Evolutionary conservation across 2,888 invertebrate species (phyloP), one percentile per base, ranked within the genome.

Genomic region (Epinotia nisella): DNA sequence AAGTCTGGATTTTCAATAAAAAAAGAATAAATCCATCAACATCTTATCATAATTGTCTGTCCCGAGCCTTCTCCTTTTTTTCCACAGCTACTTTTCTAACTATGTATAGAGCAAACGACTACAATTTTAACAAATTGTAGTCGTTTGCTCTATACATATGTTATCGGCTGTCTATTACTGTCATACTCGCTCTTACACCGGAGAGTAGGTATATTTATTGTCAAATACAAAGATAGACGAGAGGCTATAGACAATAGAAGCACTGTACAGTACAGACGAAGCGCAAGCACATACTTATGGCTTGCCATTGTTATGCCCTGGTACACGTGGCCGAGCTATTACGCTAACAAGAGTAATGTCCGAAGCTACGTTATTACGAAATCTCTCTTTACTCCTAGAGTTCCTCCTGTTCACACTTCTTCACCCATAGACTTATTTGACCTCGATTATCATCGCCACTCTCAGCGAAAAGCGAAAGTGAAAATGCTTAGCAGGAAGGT

Each of bases 231-330:
- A 45, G 15, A 45, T 15, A n/a, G 15, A 45, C 3, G 13, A 45
- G 45, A 13, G 1, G 13, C 13, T 10, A 41, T 24, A 10, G 3
- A 45, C 13, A 45, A 45, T 45, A 15, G 5, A 49, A 49, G 13
- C 7, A 5, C 49, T 49, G 15, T n/a, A n/a, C 21, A 2, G 21
- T 49, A 4, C n/a, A 19, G 45, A 41, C 13, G 45, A 70, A 41
- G 39, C 65, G 29, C 24, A 66, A 41, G 71, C 53, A 13, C 59
- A 59, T 65, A 65, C 65, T 64, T 21, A 60, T n/a, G 55, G n/a
- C n/a, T 45, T n/a, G 35, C 39, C 60, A 35, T 66, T 66, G 49
- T 66, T 53, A 41, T 65, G 41, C 29, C 35, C 24, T 15, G 35
- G 17, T 19, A 66, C 71, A 71, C 55, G 71, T 67, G 66, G 66